Conservation (phyloP, 2,797 vertebrate genomes). For the Dryobates pubescens region DNA sequence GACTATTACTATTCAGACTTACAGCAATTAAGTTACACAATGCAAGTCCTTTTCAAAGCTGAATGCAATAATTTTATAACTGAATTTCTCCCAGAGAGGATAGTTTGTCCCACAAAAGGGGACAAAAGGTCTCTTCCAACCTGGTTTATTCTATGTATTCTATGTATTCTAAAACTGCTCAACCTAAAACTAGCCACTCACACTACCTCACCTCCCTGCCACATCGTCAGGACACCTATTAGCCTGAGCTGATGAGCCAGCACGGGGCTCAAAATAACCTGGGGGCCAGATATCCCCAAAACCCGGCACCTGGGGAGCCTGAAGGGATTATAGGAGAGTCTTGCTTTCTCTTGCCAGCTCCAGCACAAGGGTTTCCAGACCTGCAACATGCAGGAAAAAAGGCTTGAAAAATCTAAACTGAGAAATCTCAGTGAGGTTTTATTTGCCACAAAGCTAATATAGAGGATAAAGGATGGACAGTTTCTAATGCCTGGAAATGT, state of each 20-base stretch:
- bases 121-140: no score
- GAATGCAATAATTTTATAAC: neutral
- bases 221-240: neutral
- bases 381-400: neutral
- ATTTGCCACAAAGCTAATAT: neutral
- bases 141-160: no score
- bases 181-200: neutral
- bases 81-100: neutral
- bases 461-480: neutral
- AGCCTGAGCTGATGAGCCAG: neutral
- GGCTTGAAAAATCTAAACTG: neutral
- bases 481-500: neutral
- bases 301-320: accelerated
- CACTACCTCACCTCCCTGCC: accelerated
- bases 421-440: neutral
- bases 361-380: neutral
- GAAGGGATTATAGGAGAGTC: neutral
- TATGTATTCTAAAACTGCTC: no score
- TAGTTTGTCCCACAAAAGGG: neutral
- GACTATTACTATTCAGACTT: neutral
- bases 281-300: neutral
- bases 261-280: neutral
- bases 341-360: neutral
- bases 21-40: neutral
- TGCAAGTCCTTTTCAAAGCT: neutral